Evolutionary conservation across 2,888 invertebrate species (phyloP).

Genomic region (Germaria angustata): DNA sequence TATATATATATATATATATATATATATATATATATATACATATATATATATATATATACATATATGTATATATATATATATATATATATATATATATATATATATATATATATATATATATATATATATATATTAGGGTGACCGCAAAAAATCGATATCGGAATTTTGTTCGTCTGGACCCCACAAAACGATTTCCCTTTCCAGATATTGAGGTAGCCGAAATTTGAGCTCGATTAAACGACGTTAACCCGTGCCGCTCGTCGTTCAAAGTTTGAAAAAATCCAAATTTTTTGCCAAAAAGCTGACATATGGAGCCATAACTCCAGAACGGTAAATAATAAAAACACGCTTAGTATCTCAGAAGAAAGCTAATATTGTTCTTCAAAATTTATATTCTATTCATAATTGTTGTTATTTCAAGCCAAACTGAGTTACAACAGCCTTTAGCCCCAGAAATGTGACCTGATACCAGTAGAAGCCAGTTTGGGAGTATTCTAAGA

Average conservation of each 20-base stretch:
- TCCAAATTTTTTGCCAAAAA: not conserved
- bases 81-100: too few species aligned
- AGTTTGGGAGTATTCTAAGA: too few species aligned
- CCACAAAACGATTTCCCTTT: too few species aligned
- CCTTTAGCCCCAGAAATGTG: not conserved
- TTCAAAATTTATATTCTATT: not conserved
- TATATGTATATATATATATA: too few species aligned
- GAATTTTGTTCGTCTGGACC: not conserved
- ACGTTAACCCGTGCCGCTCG: conserved; percentile 79
- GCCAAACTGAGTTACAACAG: not conserved
- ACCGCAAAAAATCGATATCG: too few species aligned
- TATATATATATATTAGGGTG: too few species aligned
- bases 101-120: too few species aligned
- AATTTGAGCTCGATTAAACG: not conserved
- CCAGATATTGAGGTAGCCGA: too few species aligned
- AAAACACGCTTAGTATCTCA: not conserved
- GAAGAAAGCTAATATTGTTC: not conserved
- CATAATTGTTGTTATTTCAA: not conserved
- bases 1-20: too few species aligned
- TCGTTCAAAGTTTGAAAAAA: conserved; percentile 75
- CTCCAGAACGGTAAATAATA: conserved; percentile 1
- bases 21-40: too few species aligned
- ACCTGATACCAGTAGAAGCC: not conserved
- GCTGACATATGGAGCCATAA: not conserved
- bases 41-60: too few species aligned